Conservation (phyloP, 1,140 invertebrate genomes). For the Caligus rogercresseyi region DNA sequence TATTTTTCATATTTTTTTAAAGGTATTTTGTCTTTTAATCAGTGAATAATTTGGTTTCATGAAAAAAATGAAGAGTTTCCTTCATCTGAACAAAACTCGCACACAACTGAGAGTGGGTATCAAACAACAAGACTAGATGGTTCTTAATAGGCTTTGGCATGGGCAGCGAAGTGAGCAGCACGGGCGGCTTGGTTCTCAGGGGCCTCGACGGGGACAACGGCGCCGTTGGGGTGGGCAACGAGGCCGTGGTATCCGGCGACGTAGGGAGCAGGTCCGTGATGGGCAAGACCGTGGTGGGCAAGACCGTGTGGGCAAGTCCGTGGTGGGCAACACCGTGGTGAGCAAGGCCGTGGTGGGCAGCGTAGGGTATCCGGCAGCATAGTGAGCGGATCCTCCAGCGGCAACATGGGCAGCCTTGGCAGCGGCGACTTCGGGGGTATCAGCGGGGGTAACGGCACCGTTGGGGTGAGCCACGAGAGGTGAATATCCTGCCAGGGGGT, state of each 20-base stretch:
- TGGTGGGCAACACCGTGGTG: background rate
- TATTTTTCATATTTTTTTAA: too few species aligned
- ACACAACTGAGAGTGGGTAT: background rate
- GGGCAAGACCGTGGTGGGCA: background rate
- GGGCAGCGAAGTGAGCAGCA: constrained; percentile 14
- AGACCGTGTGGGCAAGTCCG: background rate
- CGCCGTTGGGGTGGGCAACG: constrained; percentile 18
- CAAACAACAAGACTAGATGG: constrained; percentile 16
- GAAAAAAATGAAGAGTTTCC: too few species aligned
- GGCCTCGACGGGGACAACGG: constrained; percentile 6
- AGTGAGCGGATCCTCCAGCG: background rate
- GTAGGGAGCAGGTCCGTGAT: constrained; percentile 2
- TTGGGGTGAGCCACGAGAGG: background rate
- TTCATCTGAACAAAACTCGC: constrained; percentile 15
- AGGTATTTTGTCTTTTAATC: too few species aligned
- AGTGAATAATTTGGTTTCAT: too few species aligned
- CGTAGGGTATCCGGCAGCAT: constrained; percentile 6
- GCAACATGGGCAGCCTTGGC: constrained; percentile 2
- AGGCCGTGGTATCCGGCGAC: constrained; percentile 4
- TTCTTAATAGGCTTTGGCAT: constrained; percentile 9
- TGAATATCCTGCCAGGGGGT: background rate
- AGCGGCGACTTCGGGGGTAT: background rate
- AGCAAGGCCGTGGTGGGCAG: background rate
- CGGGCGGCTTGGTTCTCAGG: constrained; percentile 1
- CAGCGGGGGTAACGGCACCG: constrained; percentile 3